A percentile compares a stretch with the other conserved stretches of the same genome.
Conservation (phyloP, 2,797 vertebrate genomes). For the Pristis pectinata region DNA sequence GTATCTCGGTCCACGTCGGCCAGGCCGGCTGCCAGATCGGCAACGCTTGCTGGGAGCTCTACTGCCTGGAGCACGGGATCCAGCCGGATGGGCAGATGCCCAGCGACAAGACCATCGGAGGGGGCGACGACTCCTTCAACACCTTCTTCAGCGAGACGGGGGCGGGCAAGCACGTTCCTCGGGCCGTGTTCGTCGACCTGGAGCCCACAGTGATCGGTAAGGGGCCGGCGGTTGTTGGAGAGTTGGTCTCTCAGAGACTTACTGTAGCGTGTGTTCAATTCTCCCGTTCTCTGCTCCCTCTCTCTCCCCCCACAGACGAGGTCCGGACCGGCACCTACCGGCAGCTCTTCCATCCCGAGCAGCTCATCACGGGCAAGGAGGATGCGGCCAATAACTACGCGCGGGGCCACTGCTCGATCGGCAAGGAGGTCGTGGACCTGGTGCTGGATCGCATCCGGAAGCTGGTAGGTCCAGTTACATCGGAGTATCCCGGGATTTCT, state of each 20-base stretch:
- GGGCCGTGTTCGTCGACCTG: conserved; percentile 45
- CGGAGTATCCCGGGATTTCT: too few species aligned
- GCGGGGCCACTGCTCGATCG: background rate
- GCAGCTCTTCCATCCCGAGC: conserved; percentile 12
- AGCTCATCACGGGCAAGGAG: background rate
- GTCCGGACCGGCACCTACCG: background rate
- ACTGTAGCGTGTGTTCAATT: too few species aligned
- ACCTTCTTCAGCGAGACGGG: conserved; percentile 77
- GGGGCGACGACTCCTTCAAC: conserved; percentile 70
- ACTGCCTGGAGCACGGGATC: conserved; percentile 77
- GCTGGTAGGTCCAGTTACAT: background rate
- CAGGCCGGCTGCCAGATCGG: conserved; percentile 85
- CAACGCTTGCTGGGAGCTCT: conserved; percentile 87
- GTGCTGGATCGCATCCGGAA: background rate
- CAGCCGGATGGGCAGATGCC: conserved; percentile 71
- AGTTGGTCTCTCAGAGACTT: background rate
- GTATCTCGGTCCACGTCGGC: conserved; percentile 80
- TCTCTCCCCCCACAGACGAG: background rate
- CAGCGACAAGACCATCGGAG: conserved; percentile 43
- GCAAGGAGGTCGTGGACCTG: background rate
- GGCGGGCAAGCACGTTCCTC: conserved; percentile 69
- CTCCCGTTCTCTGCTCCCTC: background rate
- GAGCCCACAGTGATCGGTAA: conserved; percentile 77
- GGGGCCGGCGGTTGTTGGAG: conserved; percentile 39
- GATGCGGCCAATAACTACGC: conserved; percentile 6